Percentiles rank a stretch among this genome's conserved stretches.
Evolutionary conservation across 1,140 invertebrate genomes (phyloP).

Genomic region (Drosophila jambulina): DNA sequence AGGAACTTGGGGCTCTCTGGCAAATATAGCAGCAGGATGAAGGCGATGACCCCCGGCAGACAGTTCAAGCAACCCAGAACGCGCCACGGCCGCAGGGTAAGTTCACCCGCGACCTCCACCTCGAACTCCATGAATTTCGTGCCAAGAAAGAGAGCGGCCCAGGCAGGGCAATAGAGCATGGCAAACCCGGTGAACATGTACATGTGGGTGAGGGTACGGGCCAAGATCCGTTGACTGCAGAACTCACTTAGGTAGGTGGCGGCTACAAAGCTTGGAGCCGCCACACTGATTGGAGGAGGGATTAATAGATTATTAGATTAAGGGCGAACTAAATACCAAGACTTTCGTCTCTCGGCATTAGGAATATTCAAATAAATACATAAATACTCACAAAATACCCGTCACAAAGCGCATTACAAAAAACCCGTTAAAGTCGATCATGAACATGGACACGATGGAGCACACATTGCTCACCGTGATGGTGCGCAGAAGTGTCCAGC

Average conservation of each 20-base stretch:
- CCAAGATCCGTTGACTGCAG: slow-evolving; percentile 55
- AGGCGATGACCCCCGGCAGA: slow-evolving; percentile 54
- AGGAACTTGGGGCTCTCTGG: slow-evolving; percentile 69
- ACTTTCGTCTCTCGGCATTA: background rate
- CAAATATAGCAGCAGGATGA: slow-evolving; percentile 52
- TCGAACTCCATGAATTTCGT: slow-evolving; percentile 51
- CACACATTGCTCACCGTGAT: slow-evolving; percentile 53
- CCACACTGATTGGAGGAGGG: slow-evolving; percentile 38
- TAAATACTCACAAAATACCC: slow-evolving; percentile 65
- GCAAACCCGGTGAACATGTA: slow-evolving; percentile 69
- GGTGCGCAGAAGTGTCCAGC: slow-evolving; percentile 85
- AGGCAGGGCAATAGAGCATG: slow-evolving; percentile 57
- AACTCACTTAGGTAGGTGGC: slow-evolving; percentile 66
- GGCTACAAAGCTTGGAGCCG: slow-evolving; percentile 64
- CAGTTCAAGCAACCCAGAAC: slow-evolving; percentile 46
- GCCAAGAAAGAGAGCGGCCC: slow-evolving; percentile 34
- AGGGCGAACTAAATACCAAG: background rate
- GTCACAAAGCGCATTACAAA: slow-evolving; percentile 63
- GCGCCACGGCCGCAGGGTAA: slow-evolving; percentile 55
- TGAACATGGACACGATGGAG: slow-evolving; percentile 64
- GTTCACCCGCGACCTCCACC: background rate
- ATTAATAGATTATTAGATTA: too few species aligned
- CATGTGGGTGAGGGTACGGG: slow-evolving; percentile 55
- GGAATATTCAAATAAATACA: background rate
- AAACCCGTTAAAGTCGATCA: slow-evolving; percentile 44